Evolutionary conservation across 1,140 invertebrate genomes (phyloP).

Genomic region (Ips typographus): DNA sequence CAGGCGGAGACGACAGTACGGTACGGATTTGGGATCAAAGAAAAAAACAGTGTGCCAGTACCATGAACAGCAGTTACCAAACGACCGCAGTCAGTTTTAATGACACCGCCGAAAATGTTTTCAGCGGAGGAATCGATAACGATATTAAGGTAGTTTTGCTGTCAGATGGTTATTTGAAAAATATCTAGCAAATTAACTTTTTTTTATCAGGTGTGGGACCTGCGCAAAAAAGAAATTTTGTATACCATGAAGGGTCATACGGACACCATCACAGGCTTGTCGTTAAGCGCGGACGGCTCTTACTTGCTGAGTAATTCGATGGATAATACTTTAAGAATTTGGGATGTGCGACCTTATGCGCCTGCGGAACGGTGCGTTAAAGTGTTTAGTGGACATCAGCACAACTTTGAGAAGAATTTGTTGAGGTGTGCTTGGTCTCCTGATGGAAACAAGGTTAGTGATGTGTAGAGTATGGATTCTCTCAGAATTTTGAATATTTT

Average conservation of each 20-base stretch:
- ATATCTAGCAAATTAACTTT: background rate
- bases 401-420: slow-evolving; percentile 97
- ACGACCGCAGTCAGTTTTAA: slow-evolving; percentile 93
- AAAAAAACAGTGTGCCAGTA: slow-evolving; percentile 74
- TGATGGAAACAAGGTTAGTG: slow-evolving; percentile 72
- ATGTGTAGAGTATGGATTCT: too few relatives aligned
- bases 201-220: slow-evolving; percentile 76
- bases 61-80: slow-evolving; percentile 81
- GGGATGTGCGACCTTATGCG: slow-evolving; percentile 79
- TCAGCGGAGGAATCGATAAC: slow-evolving; percentile 95
- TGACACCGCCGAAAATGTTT: slow-evolving; percentile 91
- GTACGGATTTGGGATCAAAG: slow-evolving; percentile 89
- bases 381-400: slow-evolving; percentile 80
- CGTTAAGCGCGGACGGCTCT: slow-evolving; percentile 92
- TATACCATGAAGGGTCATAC: slow-evolving; percentile 86
- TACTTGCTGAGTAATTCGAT: slow-evolving; percentile 95
- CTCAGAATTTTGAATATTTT: too few relatives aligned
- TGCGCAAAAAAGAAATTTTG: slow-evolving; percentile 85
- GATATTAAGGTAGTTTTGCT: slow-evolving; percentile 74
- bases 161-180: too few relatives aligned
- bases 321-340: slow-evolving; percentile 89
- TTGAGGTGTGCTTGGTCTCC: slow-evolving; percentile 86
- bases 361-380: slow-evolving; percentile 92
- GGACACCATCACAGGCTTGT: slow-evolving; percentile 93
- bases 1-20: slow-evolving; percentile 93